A percentile compares a stretch with the other conserved stretches of the same genome.
Evolutionary conservation across 2,888 invertebrate species (phyloP).

Genomic region (Leucophenga montana): DNA sequence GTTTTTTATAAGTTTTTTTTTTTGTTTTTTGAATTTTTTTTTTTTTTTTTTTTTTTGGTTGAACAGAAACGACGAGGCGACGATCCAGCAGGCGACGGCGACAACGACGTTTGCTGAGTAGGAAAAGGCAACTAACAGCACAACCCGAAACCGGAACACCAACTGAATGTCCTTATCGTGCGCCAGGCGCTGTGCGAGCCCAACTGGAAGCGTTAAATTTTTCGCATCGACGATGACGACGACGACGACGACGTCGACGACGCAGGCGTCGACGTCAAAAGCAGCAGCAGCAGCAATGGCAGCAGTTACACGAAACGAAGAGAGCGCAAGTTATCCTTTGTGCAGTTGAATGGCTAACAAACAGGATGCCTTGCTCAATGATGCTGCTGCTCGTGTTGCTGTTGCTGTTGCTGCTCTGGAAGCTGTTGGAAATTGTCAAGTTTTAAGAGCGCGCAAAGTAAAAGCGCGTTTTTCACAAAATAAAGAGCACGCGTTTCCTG

Average conservation of each 20-base stretch:
- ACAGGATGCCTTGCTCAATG: neutral
- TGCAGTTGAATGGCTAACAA: conserved; percentile 1
- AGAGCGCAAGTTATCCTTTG: conserved; percentile 15
- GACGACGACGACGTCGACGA: no score
- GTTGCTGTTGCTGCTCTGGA: neutral
- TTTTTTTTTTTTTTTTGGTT: conserved; percentile 12
- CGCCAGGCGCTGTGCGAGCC: conserved; percentile 55
- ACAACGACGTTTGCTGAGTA: conserved; percentile 53
- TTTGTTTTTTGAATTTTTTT: conserved; percentile 39
- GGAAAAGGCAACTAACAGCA: conserved; percentile 74
- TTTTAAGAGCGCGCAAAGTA: neutral
- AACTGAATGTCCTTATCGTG: conserved; percentile 69
- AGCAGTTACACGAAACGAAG: conserved; percentile 28
- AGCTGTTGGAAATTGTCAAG: neutral
- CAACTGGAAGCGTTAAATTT: conserved; percentile 57
- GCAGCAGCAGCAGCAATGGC: conserved; percentile 25
- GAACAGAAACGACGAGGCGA: conserved; percentile 22
- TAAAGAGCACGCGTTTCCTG: neutral
- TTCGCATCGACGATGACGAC: conserved; percentile 32
- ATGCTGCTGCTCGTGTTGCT: no score
- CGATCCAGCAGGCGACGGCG: conserved; percentile 30
- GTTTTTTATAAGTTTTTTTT: no score
- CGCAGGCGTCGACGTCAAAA: neutral
- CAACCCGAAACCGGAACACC: conserved; percentile 75
- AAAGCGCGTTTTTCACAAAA: neutral